phyloP scores from a whole-genome alignment of 2,888 invertebrate species.

The Branchellion lobata region DNA sequence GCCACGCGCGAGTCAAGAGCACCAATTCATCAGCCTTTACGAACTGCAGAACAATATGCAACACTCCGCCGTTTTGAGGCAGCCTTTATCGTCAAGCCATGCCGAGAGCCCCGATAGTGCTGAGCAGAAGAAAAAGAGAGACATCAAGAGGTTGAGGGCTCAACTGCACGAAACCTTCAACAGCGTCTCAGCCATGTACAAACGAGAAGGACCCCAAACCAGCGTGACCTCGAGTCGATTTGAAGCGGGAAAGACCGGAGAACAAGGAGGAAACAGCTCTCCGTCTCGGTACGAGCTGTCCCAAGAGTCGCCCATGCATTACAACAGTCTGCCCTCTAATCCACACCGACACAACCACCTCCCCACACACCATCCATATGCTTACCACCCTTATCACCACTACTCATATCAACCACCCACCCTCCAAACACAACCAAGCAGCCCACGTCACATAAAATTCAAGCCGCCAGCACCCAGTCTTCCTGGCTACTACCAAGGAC shows the following conservation, averaged over 20 bases:
- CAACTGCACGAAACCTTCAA: neutral
- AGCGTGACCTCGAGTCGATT: neutral
- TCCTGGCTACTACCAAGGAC: too few relatives aligned
- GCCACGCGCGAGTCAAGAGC: neutral
- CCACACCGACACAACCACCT: too few relatives aligned
- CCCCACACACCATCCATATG: too few relatives aligned
- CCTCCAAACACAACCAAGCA: too few relatives aligned
- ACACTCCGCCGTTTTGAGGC: neutral
- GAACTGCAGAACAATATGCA: neutral
- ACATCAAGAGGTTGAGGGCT: neutral
- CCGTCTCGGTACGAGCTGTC: neutral
- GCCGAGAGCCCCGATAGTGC: neutral
- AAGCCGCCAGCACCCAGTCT: too few relatives aligned
- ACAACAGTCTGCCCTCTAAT: neutral
- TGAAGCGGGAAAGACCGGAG: too few relatives aligned
- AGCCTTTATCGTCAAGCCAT: neutral
- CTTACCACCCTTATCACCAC: too few relatives aligned
- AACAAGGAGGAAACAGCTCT: too few relatives aligned
- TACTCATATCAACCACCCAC: too few relatives aligned
- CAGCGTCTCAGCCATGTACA: neutral
- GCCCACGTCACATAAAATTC: too few relatives aligned
- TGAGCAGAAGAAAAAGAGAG: too few relatives aligned
- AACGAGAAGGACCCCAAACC: neutral
- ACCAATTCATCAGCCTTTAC: neutral
- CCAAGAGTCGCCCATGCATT: neutral